These are phyloP conservation scores for Cryptus armator DNA, from an alignment of 2,888 invertebrate genomes.

Conservation along the genomic window DNA sequence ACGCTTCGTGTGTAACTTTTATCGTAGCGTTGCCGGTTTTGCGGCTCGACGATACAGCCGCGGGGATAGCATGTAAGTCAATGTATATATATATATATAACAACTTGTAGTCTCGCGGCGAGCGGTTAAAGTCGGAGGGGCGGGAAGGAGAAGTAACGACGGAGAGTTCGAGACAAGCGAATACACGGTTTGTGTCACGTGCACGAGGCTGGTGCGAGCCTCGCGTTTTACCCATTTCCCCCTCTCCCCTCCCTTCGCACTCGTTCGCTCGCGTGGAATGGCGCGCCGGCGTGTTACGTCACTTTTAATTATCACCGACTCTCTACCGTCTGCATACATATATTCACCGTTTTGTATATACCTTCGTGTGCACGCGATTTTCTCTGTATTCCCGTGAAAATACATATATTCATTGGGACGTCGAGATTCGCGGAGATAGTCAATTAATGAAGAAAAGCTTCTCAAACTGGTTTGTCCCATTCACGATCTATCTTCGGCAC, in stretches of 20 bases:
- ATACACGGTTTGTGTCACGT: constrained; percentile 36
- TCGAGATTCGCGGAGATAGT: not conserved
- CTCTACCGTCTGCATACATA: not conserved
- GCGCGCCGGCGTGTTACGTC: constrained; percentile 68
- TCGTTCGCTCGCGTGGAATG: constrained; percentile 58
- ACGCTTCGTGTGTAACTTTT: constrained; percentile 1
- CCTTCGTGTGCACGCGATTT: not conserved
- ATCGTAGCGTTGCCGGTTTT: not conserved
- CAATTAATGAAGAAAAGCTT: constrained; percentile 17
- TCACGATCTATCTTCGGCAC: not conserved
- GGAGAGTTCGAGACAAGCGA: constrained; percentile 7
- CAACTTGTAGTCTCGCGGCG: not conserved
- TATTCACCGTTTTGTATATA: constrained; percentile 12
- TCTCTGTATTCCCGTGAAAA: not conserved
- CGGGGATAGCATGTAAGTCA: not conserved
- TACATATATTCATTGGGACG: not conserved
- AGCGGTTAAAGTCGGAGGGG: not conserved
- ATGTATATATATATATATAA: too few species aligned
- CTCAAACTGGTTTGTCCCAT: constrained; percentile 38
- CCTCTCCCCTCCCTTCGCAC: constrained; percentile 20
- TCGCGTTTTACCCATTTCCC: not conserved
- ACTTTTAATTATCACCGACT: constrained; percentile 68
- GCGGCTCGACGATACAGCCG: not conserved
- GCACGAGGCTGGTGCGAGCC: constrained; percentile 18
- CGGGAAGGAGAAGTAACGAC: not conserved